Evolutionary conservation across 2,888 invertebrate species (phyloP), one percentile per base, ranked within the genome.

Genomic region (Synanthedon andrenaeformis): DNA sequence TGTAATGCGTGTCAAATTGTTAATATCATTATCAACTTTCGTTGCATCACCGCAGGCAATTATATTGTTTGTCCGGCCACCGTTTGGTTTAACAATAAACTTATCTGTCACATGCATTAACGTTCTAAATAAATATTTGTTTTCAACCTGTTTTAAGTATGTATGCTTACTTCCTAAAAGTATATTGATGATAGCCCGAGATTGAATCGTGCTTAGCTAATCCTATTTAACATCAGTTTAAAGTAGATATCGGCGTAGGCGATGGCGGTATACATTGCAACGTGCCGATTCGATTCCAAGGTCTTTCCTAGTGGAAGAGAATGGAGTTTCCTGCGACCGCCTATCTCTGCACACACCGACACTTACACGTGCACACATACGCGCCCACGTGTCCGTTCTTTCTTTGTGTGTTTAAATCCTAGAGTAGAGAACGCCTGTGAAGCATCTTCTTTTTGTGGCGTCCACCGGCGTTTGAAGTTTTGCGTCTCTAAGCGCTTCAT

Each of bases 271-370:
- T 76, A 81, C 84, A 82, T 84, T 85, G 85, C 86, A 85, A 83
- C 83, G 83, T 83, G 83, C 82, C 82, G 82, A 83, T 84, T 85
- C 81, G 76, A 78, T 82, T 77, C 88, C 88, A 88, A 88, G 88
- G 88, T 85, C 88, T 88, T 88, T 88, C 88, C 88, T 88, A 81
- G 85, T 88, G 87, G 86, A 88, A 88, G 88, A 88, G 88, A 88
- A 87, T 85, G 88, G 87, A 80, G 87, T 87, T 88, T 88, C 88
- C 88, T 88, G 88, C 85, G 86, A 71, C 82, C 81, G 81, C 84
- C 85, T 85, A 82, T 86, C 85, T 84, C 83, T 79, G 79, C 75
- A 76, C 84, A 82, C 84, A 79, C 79, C 70, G 69, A 79, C 82
- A 77, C 63, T 68, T 69, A 74, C 82, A 77, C 79, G 81, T 74